Base-by-base conservation (phyloP, 2,797 vertebrate species). In the Rhinichthys osculus region DNA sequence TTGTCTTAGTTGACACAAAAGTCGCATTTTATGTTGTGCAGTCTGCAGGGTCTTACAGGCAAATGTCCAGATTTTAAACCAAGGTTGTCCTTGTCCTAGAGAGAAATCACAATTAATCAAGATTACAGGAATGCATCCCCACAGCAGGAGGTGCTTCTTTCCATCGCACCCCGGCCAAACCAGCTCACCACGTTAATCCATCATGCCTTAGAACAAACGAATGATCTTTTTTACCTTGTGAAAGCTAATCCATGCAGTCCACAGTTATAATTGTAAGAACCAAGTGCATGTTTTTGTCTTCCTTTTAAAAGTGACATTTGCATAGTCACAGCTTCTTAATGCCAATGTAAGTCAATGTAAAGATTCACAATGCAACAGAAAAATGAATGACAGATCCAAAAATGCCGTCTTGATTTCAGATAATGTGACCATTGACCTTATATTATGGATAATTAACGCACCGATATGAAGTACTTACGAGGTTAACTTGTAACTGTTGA, bases 21-120 rank as follows among this genome's bases (percentile, higher is more conserved):
- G 66, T 78, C 83, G 82, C 40, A 35, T 67, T 62, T 57, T 76
- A 57, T 79, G 74, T 70, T 13, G 8, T 64, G 72, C 7, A 30
- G 85, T 27, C 33, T 21, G 47, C 57, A 30, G 7, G 54, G 8
- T 23, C 38, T 30, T 47, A 23, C 42, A 35, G 72, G 38, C 72
- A 62, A 83, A 83, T 35, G 14, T 83, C 59, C 14, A 2, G 16
- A 52, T 86, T 70, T 71, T 30, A 73, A 77, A 67, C 44, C 64
- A 33, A 74, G 47, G 85, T 84, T 69, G 70, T 78, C 30, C 62
- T 67, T 86, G 77, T 77, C 66, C 67, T 69, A 13, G 14, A 57
- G 14, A 57, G 50, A 50, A 89, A 83, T 89, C 79, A 57, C 17
- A 42, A 35, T 80, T 76, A 85, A 87, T 87, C 74, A 83, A 47